Evolutionary conservation across 2,888 invertebrate genomes (phyloP).

Genomic region (Ptychoptera albimana): DNA sequence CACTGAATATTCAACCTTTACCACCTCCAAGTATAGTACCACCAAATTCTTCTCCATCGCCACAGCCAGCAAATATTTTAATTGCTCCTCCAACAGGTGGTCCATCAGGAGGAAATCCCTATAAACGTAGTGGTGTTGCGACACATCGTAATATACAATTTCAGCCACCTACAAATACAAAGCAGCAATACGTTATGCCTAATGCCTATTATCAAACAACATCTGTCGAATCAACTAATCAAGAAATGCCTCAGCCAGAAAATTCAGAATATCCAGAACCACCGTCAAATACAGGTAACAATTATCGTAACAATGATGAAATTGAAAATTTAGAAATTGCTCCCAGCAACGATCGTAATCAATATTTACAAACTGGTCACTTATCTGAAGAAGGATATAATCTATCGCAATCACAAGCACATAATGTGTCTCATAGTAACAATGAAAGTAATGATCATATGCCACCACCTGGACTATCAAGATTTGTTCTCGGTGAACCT

Average conservation of each 20-base stretch:
- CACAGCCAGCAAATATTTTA: conserved; percentile 10
- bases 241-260: conserved; percentile 45
- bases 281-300: not conserved
- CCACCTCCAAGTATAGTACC: conserved; percentile 3
- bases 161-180: conserved; percentile 28
- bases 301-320: conserved; percentile 17
- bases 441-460: conserved; percentile 29
- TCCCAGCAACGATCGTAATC: conserved; percentile 51
- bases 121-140: conserved; percentile 21
- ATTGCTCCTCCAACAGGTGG: conserved; percentile 1
- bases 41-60: conserved; percentile 5
- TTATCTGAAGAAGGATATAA: conserved; percentile 38
- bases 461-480: conserved; percentile 46
- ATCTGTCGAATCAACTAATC: conserved; percentile 28
- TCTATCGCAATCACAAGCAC: not conserved
- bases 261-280: conserved; percentile 47
- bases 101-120: conserved; percentile 18
- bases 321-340: conserved; percentile 36
- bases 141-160: conserved; percentile 26
- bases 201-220: conserved; percentile 16
- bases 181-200: conserved; percentile 19
- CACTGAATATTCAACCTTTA: not conserved
- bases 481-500: conserved; percentile 50
- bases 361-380: conserved; percentile 62
- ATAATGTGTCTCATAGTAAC: conserved; percentile 18